Evolutionary conservation across 1,140 invertebrate species (phyloP).

Genomic region (Eriosoma lanigerum): DNA sequence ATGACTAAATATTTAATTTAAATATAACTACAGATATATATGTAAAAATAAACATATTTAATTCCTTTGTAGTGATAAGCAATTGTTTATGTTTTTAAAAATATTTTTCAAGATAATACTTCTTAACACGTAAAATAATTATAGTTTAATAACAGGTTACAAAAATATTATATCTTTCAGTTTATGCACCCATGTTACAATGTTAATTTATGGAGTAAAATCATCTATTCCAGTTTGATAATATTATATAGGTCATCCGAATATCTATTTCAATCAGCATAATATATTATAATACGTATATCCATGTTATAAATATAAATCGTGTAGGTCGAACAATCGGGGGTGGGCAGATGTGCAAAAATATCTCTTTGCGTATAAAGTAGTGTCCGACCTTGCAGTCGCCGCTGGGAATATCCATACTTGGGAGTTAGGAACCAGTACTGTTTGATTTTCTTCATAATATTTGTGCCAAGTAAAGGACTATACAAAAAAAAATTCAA

Average conservation of each 20-base stretch:
- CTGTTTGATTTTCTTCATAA: slow-evolving; percentile 24
- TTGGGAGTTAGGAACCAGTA: slow-evolving; percentile 34
- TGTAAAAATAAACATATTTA: too few species aligned
- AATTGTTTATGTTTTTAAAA: too few species aligned
- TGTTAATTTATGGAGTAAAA: background rate
- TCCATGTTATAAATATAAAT: slow-evolving; percentile 12
- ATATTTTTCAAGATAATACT: too few species aligned
- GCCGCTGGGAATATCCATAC: slow-evolving; percentile 7
- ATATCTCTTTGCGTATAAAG: background rate
- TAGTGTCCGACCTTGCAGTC: slow-evolving; percentile 20
- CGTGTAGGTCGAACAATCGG: slow-evolving; percentile 29
- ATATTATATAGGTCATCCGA: background rate
- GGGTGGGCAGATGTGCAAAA: slow-evolving; percentile 28
- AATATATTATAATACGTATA: background rate
- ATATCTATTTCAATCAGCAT: background rate
- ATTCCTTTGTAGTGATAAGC: too few species aligned
- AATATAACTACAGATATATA: too few species aligned
- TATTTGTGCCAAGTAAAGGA: background rate
- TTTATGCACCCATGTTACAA: too few species aligned
- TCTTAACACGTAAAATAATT: too few species aligned
- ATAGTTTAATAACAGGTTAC: too few species aligned
- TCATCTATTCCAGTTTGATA: background rate
- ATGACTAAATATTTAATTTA: too few species aligned
- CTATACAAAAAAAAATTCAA: background rate
- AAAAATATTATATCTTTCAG: too few species aligned